Base-by-base conservation (phyloP, 1,140 invertebrate species). In the Tetragnatha versicolor region DNA sequence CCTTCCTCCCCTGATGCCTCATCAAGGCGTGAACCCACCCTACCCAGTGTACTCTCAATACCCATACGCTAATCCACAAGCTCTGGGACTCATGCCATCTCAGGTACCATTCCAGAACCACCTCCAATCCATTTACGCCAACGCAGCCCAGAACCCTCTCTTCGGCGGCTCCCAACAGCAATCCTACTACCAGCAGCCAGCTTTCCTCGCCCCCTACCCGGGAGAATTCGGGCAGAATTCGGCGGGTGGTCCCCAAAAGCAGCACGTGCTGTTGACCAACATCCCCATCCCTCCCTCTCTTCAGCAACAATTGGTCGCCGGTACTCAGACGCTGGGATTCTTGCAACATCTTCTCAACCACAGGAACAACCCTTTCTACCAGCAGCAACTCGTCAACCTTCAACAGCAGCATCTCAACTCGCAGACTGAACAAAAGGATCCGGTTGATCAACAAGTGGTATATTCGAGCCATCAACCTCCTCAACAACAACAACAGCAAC, bases 261-360 rank as follows among this genome's bases (percentile, higher is more conserved):
- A 61, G 7, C 60, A 65, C 3, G 3, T 77, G 20, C 73, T 77
- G 17, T 25, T 35, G 33, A 77, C 73, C 25, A 77, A 65, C 22
- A 51, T 77, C 42, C 73, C 73, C 27, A 77, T 77, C 10, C 73
- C 73, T 20, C 73, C 73, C 5, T 77, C 73, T 25, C 22, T 77
- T 12, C 73, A 77, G 27, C 73, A 77, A 39, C 73, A 77, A 65
- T 17, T 77, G 2, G 53, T 65, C 14, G 60, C 73, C 27, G 73
- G 73, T 17, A 77, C 73, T 6, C 73, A 77, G 14, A 77, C 60
- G 17, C 14, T 77, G 3, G 73, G 73, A 22, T 65, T 77, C 35
- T 65, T 77, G 17, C 72, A 75, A 9, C 42, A 75, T 25, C 25
- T 73, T 10, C 20, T 73, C 27, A 60, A 60, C 35, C 53, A 60